Percentiles rank a stretch among this genome's conserved stretches.
These are phyloP conservation scores for Drosophila carrolli DNA, from an alignment of 1,140 invertebrate genomes.

Conservation along the genomic window DNA sequence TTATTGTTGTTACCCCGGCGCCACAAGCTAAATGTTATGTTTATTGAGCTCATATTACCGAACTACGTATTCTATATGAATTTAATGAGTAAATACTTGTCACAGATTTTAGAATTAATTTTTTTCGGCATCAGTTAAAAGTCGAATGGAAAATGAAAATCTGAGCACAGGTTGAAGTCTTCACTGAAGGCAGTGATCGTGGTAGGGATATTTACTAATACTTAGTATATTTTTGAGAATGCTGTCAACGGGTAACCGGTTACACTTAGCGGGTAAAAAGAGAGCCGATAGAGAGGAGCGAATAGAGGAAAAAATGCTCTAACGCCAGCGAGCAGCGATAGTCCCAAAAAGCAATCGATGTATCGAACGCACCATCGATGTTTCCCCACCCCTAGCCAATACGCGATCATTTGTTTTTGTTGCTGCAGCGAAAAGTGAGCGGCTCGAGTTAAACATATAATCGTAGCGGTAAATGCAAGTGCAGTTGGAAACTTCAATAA, in stretches of 20 bases:
- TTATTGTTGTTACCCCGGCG: too few species aligned
- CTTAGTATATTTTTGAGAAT: too few species aligned
- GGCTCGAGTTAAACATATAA: background rate
- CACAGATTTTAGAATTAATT: too few species aligned
- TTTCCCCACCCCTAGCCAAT: background rate
- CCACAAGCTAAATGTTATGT: too few species aligned
- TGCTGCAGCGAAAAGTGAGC: background rate
- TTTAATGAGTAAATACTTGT: too few species aligned
- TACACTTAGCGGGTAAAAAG: too few species aligned
- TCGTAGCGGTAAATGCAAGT: conserved; percentile 10
- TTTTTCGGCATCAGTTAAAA: background rate
- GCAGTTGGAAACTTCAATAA: background rate
- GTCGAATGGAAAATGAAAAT: background rate
- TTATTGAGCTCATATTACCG: too few species aligned
- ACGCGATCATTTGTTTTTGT: background rate
- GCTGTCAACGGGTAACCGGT: background rate
- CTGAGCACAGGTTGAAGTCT: background rate
- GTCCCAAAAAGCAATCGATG: background rate
- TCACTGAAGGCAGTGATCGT: background rate
- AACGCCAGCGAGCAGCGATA: too few species aligned
- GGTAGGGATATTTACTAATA: background rate
- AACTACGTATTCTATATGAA: too few species aligned
- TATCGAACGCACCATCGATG: background rate
- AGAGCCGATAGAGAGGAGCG: too few species aligned
- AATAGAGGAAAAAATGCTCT: too few species aligned